Evolutionary conservation across 2,888 invertebrate species (phyloP), one percentile per base, ranked within the genome.

Genomic region (Sabatieria punctata): DNA sequence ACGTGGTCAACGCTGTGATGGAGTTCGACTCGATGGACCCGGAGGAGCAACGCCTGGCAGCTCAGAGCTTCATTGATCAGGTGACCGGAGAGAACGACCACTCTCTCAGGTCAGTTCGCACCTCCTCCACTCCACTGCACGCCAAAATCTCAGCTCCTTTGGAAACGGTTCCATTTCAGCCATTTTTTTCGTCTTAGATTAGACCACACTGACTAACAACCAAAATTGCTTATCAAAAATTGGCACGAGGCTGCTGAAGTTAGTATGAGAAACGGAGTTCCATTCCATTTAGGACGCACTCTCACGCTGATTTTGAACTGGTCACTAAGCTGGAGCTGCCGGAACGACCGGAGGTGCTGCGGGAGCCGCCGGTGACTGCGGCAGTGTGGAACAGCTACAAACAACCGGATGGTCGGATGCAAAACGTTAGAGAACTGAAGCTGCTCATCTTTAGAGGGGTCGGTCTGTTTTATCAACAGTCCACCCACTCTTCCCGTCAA

Each of bases 391-490:
- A 77, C 8, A 77, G 77, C 45, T 77, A 79, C 57, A 78, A 82
- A 64, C 81, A 84, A 61, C 68, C 76, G 2, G 80, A 84, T 51
- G 91, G 91, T 1, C 74, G 79, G 62, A 76, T 93, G 35, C 75
- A 73, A 39, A 79, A 86, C 63, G 74, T 80, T 0, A 79, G 80
- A 8, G 76, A 78, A 6, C 74, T 91, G 1, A 83, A 80, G 65
- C 77, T 81, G 60, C 77, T 83, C 41, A 82, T 97, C 60, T 95
- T 91, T 66, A 78, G 81, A 71, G 93, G 93, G 61, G 85, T 84
- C 44, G 33, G 18, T n/a, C 19, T 30, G 19, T 18, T 24, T 1
- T 11, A 15, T 13, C 25, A 1, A 35, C 4, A 33, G 24, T 51
- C n/a, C n/a, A n/a, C n/a, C n/a, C n/a, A n/a, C n/a, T n/a, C n/a